phyloP scores from a whole-genome alignment of 2,888 invertebrate genomes.

The Carpatolechia fugitivella region DNA sequence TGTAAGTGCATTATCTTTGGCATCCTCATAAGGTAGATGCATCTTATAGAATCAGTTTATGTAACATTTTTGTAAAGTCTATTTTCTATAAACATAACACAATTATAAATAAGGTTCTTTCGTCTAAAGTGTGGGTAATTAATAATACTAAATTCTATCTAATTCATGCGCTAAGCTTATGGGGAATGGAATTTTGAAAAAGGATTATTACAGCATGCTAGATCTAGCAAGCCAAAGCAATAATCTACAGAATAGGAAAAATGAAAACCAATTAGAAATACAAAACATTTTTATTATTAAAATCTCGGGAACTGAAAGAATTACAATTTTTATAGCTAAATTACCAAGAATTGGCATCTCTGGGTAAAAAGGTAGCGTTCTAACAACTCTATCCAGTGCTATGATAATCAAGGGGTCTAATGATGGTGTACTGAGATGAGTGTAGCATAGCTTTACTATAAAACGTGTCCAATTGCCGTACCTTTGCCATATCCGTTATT shows the following conservation, averaged over 20 bases:
- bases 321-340: no score
- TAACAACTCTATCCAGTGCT: neutral
- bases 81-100: no score
- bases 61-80: no score
- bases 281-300: neutral
- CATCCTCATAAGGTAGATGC: no score
- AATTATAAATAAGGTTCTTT: no score
- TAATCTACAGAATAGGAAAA: neutral
- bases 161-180: slow-evolving; percentile 11
- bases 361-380: no score
- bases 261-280: neutral
- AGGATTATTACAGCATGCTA: neutral
- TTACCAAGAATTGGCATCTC: no score
- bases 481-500: slow-evolving; percentile 99
- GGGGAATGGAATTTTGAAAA: neutral
- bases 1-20: no score
- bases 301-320: no score
- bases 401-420: slow-evolving; percentile 36
- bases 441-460: slow-evolving; percentile 54
- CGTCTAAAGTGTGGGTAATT: no score
- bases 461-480: slow-evolving; percentile 66
- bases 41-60: no score
- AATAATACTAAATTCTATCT: no score
- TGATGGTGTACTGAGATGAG: slow-evolving; percentile 58
- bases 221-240: neutral